A percentile compares a stretch with the other conserved stretches of the same genome.
These are phyloP conservation scores for Andrena fulva DNA, from an alignment of 2,888 invertebrate species.

Conservation along the genomic window DNA sequence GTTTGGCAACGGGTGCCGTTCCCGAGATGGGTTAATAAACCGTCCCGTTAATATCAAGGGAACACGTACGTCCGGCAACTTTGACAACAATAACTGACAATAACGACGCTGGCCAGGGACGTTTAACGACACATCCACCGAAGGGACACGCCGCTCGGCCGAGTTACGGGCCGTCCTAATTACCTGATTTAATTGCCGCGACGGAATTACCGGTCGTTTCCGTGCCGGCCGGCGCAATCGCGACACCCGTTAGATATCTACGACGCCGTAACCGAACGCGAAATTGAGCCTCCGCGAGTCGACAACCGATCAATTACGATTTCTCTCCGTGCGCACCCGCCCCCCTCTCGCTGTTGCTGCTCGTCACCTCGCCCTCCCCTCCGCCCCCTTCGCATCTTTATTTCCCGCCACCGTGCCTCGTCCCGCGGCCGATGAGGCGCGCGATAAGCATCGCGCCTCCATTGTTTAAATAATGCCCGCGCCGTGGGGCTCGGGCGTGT, in stretches of 20 bases:
- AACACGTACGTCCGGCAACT: constrained; percentile 53
- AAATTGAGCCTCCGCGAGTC: constrained; percentile 52
- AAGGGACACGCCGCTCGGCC: constrained; percentile 36
- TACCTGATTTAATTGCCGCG: constrained; percentile 70
- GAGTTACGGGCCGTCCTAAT: constrained; percentile 63
- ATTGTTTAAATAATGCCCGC: constrained; percentile 66
- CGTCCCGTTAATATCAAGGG: constrained; percentile 59
- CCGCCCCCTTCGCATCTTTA: background rate
- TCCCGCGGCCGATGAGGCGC: constrained; percentile 33
- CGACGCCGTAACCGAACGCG: constrained; percentile 39
- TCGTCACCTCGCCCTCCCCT: too few relatives aligned
- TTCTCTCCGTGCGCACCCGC: constrained; percentile 42
- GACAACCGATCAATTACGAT: constrained; percentile 66
- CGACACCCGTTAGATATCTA: constrained; percentile 58
- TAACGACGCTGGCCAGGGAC: constrained; percentile 57
- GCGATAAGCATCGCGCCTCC: constrained; percentile 60
- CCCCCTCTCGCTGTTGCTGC: background rate
- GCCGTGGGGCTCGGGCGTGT: constrained; percentile 45
- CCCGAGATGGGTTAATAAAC: constrained; percentile 59
- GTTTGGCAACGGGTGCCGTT: constrained; percentile 4
- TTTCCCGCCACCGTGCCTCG: constrained; percentile 10
- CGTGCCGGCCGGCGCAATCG: constrained; percentile 46
- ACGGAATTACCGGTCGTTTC: constrained; percentile 63
- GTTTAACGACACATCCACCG: constrained; percentile 63
- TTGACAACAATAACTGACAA: constrained; percentile 66